Conservation (phyloP, 2,113 vertebrate genomes). For the Puntigrus tetrazona region DNA sequence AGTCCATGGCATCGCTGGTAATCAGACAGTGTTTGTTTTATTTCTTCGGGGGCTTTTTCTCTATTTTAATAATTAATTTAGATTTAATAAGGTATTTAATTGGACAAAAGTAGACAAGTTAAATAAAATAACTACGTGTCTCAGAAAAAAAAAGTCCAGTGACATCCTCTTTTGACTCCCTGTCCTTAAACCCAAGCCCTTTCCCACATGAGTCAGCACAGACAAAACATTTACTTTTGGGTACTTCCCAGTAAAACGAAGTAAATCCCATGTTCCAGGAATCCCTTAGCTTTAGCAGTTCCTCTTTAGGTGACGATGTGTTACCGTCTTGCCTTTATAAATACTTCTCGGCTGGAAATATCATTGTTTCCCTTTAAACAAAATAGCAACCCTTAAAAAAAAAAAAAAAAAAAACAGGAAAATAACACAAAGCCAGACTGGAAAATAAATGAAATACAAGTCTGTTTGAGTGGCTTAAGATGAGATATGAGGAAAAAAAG, state of each 20-base stretch:
- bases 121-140: neutral
- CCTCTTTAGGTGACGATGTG: neutral
- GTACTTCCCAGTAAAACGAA: neutral
- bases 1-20: too few relatives aligned
- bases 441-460: neutral
- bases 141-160: neutral
- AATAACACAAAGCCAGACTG: conserved; percentile 40
- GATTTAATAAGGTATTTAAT: too few relatives aligned
- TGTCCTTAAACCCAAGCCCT: neutral
- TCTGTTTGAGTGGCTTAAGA: neutral
- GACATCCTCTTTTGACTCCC: neutral
- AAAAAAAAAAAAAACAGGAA: conserved; percentile 20
- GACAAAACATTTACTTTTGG: neutral
- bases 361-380: conserved; percentile 25
- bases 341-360: conserved; percentile 15
- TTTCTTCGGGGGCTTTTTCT: too few relatives aligned
- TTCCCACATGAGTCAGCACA: neutral
- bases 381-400: conserved; percentile 17
- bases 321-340: conserved; percentile 18
- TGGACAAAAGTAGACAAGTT: neutral
- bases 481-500: neutral
- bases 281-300: neutral
- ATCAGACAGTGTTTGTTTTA: too few relatives aligned
- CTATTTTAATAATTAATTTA: too few relatives aligned
- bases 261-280: neutral